A percentile compares a stretch with the other conserved stretches of the same genome.
Conservation (phyloP, 2,888 invertebrate genomes). For the Metallyticus violacea region DNA sequence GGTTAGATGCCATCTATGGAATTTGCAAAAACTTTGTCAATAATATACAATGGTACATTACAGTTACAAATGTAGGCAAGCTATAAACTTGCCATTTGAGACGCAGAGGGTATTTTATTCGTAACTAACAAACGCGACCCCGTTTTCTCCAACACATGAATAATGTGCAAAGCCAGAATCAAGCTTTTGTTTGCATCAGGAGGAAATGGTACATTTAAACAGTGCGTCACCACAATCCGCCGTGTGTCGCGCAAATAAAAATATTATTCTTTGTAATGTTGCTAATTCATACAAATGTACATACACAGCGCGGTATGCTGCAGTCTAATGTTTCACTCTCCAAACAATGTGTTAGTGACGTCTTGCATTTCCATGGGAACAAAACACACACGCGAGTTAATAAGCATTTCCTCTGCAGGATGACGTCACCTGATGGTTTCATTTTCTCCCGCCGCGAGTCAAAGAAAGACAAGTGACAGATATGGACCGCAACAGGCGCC, state of each 20-base stretch:
- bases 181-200: background rate
- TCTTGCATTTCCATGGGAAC: background rate
- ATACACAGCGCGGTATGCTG: background rate
- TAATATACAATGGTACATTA: too few species aligned
- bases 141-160: background rate
- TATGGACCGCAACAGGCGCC: background rate
- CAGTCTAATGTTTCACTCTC: background rate
- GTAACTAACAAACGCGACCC: background rate
- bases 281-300: background rate
- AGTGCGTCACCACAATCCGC: background rate
- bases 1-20: too few species aligned
- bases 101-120: too few species aligned
- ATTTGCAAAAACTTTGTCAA: too few species aligned
- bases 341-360: background rate
- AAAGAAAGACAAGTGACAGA: background rate
- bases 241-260: background rate
- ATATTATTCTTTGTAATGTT: background rate
- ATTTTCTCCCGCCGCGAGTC: background rate
- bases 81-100: too few species aligned
- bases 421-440: conserved; percentile 9
- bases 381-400: background rate
- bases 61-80: too few species aligned
- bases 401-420: conserved; percentile 15
- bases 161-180: background rate
- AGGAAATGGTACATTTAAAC: background rate